Evolutionary conservation across 1,140 invertebrate genomes (phyloP).

Genomic region (Lasioglossum baleicum): DNA sequence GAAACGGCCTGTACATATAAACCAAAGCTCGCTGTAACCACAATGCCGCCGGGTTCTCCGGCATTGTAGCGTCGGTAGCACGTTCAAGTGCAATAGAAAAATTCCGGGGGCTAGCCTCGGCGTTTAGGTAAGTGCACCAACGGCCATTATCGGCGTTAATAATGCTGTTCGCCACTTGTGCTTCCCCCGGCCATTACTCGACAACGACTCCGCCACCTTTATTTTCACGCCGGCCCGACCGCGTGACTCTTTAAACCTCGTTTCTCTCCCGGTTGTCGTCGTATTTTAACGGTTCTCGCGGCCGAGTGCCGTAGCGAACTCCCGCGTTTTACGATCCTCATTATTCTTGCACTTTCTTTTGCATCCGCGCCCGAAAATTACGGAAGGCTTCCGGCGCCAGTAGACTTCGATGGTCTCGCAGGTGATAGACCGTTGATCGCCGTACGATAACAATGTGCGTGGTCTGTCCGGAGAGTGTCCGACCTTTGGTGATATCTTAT

Average conservation of each 20-base stretch:
- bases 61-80: slow-evolving; percentile 30
- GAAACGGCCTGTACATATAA: background rate
- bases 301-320: background rate
- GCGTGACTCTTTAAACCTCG: slow-evolving; percentile 11
- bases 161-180: slow-evolving; percentile 42
- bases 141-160: slow-evolving; percentile 66
- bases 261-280: background rate
- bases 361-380: background rate
- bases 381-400: background rate
- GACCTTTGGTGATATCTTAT: too few relatives aligned
- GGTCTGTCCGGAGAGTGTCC: too few relatives aligned
- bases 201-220: slow-evolving; percentile 35
- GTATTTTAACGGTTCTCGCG: slow-evolving; percentile 31
- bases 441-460: too few relatives aligned
- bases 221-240: slow-evolving; percentile 7
- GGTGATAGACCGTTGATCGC: background rate
- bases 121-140: slow-evolving; percentile 65
- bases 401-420: background rate
- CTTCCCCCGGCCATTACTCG: slow-evolving; percentile 26
- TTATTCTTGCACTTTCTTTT: slow-evolving; percentile 15
- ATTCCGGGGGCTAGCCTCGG: slow-evolving; percentile 31
- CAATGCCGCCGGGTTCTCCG: background rate
- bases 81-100: slow-evolving; percentile 34
- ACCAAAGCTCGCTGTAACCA: background rate
- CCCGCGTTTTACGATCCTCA: slow-evolving; percentile 27